Evolutionary conservation across 2,888 invertebrate genomes (phyloP), one percentile per base, ranked within the genome.

Genomic region (Bombylius major): DNA sequence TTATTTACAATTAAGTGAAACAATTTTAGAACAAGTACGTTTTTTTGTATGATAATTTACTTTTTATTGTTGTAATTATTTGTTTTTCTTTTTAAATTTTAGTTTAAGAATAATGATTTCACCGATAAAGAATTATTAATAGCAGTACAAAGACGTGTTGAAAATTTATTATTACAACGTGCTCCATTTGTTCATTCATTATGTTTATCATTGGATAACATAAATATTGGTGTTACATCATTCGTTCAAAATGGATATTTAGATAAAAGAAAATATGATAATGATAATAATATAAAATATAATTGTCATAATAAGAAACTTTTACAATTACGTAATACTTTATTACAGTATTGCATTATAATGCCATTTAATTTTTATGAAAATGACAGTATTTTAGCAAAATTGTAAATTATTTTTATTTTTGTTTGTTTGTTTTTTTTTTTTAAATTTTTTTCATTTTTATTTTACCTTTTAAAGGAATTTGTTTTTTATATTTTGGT

Each of bases 121-220:
- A 75, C 75, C 6, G 79, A 82, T 63, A 79, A 79, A 64, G 69
- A 72, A 34, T 73, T 81, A 12, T 63, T 85, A 56, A 77, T 76
- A 57, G 71, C 75, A 53, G 75, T 79, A 4, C 88, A 89, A 66
- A 76, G 77, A 65, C 70, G 76, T 23, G 75, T 81, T 34, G 87
- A 87, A 69, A 65, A 67, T 31, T 65, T 75, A 45, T 66, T 82
- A 5, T 67, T 68, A 32, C 65, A 70, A 44, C 67, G 67, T 54
- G 63, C 65, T 13, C 67, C 69, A 55, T 66, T 68, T 54, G 75
- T 78, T 12, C 87, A 87, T 74, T 87, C 88, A 0, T 87, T 87
- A 72, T 82, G 83, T 62, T 76, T 90, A 57, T 85, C 86, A 47
- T 75, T 89, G 61, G 89, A 89, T 61, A 77, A 79, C 54, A 73